phyloP scores from a whole-genome alignment of 2,113 vertebrate genomes.

The Indicator maculatus region DNA sequence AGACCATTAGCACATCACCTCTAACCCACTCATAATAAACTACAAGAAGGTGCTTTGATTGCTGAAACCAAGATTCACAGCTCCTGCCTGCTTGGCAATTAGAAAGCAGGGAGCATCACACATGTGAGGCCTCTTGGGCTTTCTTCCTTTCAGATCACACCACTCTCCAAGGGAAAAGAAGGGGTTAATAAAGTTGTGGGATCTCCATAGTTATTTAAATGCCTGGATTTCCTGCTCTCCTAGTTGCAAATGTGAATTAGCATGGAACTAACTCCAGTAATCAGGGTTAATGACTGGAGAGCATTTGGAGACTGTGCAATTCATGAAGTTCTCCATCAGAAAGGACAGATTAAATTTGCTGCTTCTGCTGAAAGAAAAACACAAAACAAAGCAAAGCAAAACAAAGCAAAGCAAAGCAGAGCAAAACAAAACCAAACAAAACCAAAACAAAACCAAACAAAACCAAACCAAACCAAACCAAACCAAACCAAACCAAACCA shows the following conservation, averaged over 20 bases:
- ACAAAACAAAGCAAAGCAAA: too few relatives aligned
- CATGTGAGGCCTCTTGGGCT: fast-evolving
- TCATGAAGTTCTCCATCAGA: background rate
- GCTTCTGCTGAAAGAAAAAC: background rate
- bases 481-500: too few relatives aligned
- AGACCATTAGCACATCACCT: conserved; percentile 10
- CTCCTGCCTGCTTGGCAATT: background rate
- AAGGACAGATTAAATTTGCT: background rate
- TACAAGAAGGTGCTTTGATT: background rate
- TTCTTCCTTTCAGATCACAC: background rate
- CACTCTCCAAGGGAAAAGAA: background rate
- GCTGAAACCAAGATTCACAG: background rate
- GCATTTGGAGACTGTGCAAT: background rate
- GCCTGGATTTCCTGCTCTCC: background rate
- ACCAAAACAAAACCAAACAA: too few relatives aligned
- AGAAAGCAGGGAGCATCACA: background rate
- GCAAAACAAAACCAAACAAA: too few relatives aligned
- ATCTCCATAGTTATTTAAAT: background rate
- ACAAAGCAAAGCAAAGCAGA: too few relatives aligned
- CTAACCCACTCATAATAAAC: conserved; percentile 12
- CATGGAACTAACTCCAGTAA: background rate
- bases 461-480: too few relatives aligned
- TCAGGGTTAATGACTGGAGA: conserved; percentile 29
- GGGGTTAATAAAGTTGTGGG: background rate
- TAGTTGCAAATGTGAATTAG: background rate